These are phyloP conservation scores for Brachionus paranguensis DNA, from an alignment of 1,140 invertebrate species.

Conservation along the genomic window DNA sequence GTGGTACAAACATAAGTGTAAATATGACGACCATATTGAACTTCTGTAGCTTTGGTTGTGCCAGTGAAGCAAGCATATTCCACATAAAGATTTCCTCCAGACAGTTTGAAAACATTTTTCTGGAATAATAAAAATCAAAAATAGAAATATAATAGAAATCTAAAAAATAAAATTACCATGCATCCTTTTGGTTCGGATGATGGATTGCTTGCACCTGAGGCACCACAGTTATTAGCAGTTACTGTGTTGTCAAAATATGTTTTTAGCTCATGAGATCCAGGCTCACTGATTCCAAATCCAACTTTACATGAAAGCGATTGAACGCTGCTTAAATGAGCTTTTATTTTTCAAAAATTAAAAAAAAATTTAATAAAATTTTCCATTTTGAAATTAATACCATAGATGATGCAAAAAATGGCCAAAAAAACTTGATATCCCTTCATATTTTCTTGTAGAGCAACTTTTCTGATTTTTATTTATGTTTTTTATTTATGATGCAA, in stretches of 20 bases:
- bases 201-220: background rate
- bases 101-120: background rate
- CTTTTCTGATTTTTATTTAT: too few species aligned
- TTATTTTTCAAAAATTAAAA: background rate
- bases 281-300: background rate
- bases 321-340: background rate
- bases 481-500: too few species aligned
- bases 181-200: background rate
- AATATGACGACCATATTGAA: too few species aligned
- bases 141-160: too few species aligned
- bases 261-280: background rate
- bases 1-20: background rate
- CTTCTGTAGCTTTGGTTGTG: background rate
- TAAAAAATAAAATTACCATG: background rate
- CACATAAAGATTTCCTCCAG: background rate
- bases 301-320: background rate
- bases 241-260: background rate
- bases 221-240: background rate
- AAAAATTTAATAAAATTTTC: background rate
- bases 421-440: too few species aligned
- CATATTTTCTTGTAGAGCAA: too few species aligned
- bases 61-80: background rate
- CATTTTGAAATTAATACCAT: background rate
- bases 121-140: too few species aligned
- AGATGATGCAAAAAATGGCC: too few species aligned